Evolutionary conservation across 1,140 invertebrate genomes (phyloP).

Genomic region (Cyphomyrmex costatus): DNA sequence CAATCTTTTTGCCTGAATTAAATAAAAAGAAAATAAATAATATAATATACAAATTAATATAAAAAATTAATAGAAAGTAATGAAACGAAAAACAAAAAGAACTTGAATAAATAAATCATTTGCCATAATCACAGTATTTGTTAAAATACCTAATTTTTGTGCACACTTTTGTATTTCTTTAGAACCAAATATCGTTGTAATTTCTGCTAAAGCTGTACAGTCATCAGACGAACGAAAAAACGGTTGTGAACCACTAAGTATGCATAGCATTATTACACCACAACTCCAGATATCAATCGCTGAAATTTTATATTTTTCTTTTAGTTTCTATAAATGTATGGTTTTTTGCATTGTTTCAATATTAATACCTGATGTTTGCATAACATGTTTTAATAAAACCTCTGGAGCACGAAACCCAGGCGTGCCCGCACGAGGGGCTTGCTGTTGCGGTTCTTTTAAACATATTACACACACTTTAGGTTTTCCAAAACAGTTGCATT

Average conservation of each 20-base stretch:
- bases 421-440: slow-evolving; percentile 95
- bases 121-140: neutral
- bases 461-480: slow-evolving; percentile 90
- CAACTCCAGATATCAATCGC: slow-evolving; percentile 95
- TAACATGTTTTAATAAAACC: slow-evolving; percentile 92
- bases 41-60: slow-evolving; percentile 57
- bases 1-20: slow-evolving; percentile 84
- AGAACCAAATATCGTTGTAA: slow-evolving; percentile 93
- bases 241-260: slow-evolving; percentile 93
- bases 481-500: slow-evolving; percentile 90
- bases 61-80: slow-evolving; percentile 46
- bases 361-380: slow-evolving; percentile 91
- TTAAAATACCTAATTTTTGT: slow-evolving; percentile 88
- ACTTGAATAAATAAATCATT: slow-evolving; percentile 28
- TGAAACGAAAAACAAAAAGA: slow-evolving; percentile 19
- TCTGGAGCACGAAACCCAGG: slow-evolving; percentile 96
- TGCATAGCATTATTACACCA: slow-evolving; percentile 94
- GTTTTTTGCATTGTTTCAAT: neutral
- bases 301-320: slow-evolving; percentile 19
- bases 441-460: slow-evolving; percentile 87
- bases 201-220: slow-evolving; percentile 93
- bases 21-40: slow-evolving; percentile 67
- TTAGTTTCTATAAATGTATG: neutral
- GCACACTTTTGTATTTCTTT: slow-evolving; percentile 90
- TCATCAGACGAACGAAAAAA: slow-evolving; percentile 95